Conservation (phyloP, 2,888 invertebrate species). For the Polymixis lichenea region DNA sequence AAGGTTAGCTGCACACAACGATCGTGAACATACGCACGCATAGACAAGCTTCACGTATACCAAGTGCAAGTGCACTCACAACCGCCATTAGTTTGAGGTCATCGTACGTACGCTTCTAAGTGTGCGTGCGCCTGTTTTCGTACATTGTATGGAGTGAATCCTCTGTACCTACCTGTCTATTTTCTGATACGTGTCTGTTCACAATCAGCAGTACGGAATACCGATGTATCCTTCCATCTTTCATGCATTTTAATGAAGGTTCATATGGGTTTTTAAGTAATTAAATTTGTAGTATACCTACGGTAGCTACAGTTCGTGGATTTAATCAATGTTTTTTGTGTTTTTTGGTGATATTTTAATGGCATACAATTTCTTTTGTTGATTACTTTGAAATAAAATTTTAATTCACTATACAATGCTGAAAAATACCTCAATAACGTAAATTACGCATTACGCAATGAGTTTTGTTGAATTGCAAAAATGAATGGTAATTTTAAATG, state of each 20-base stretch:
- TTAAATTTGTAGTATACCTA: conserved; percentile 25
- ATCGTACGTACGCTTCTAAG: no score
- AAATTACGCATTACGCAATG: background rate
- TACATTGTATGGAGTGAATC: background rate
- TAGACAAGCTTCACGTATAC: background rate
- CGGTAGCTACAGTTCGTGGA: background rate
- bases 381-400: background rate
- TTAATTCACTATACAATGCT: background rate
- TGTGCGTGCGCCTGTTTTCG: background rate
- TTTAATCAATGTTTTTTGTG: conserved; percentile 2
- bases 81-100: background rate
- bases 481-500: no score
- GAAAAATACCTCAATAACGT: background rate
- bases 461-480: background rate
- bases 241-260: conserved; percentile 55
- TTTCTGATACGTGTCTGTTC: conserved; percentile 65
- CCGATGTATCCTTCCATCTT: conserved; percentile 44
- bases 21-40: background rate
- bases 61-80: background rate
- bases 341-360: background rate
- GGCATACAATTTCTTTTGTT: background rate
- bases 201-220: conserved; percentile 48
- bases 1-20: background rate
- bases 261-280: conserved; percentile 28
- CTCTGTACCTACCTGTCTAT: conserved; percentile 35